Percentiles rank a stretch among this genome's conserved stretches.
Conservation (phyloP, 2,797 vertebrate genomes). For the Onychomys arenicola region DNA sequence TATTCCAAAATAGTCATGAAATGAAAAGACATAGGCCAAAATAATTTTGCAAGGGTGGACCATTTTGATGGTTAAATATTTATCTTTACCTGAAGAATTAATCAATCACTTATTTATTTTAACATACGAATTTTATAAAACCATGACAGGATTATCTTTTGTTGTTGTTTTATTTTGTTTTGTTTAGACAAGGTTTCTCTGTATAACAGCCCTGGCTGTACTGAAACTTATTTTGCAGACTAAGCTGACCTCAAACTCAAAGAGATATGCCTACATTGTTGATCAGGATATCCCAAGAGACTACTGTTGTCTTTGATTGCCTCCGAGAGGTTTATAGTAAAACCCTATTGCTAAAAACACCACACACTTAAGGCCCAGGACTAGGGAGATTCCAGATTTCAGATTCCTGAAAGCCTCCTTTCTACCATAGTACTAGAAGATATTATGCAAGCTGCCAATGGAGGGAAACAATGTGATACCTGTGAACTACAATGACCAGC, state of each 20-base stretch:
- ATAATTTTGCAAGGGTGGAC: neutral
- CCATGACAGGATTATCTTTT: neutral
- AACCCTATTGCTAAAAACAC: neutral
- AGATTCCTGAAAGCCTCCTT: neutral
- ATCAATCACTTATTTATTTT: conserved; percentile 5
- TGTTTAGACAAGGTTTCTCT: neutral
- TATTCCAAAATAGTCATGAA: neutral
- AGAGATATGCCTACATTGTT: neutral
- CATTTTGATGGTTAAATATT: neutral
- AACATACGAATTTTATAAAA: conserved; percentile 1
- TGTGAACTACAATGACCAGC: neutral
- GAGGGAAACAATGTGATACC: neutral
- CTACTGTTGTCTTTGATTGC: neutral
- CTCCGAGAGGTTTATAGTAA: neutral
- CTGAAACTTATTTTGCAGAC: neutral
- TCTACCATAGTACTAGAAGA: neutral
- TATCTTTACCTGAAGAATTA: neutral
- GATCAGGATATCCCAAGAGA: neutral
- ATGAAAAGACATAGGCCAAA: neutral
- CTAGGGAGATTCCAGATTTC: neutral
- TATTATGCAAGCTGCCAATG: neutral
- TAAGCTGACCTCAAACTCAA: neutral
- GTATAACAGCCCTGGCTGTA: neutral
- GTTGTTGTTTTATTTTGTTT: neutral
- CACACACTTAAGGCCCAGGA: neutral